These are phyloP conservation scores for Puma concolor DNA, from an alignment of 2,113 vertebrate genomes.

Conservation along the genomic window DNA sequence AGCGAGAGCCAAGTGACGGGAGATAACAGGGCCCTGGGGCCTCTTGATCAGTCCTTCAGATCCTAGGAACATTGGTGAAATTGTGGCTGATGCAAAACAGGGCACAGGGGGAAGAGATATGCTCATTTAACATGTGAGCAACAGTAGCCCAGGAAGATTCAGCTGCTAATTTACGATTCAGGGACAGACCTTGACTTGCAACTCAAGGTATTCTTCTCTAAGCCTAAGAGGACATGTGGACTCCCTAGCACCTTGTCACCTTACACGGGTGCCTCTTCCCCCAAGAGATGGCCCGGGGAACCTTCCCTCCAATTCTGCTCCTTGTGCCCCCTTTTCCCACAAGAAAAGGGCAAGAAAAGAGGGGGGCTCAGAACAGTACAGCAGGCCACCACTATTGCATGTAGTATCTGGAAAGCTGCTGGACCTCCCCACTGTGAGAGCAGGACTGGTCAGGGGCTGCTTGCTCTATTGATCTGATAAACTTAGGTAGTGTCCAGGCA, in stretches of 20 bases:
- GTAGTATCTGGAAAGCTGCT: background rate
- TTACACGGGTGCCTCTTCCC: background rate
- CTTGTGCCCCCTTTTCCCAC: background rate
- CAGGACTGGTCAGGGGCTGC: fast-evolving
- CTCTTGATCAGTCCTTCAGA: background rate
- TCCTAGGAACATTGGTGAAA: background rate
- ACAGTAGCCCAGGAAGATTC: background rate
- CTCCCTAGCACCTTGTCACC: background rate
- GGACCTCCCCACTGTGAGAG: fast-evolving
- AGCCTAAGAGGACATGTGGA: background rate
- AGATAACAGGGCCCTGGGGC: background rate
- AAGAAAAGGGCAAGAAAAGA: background rate
- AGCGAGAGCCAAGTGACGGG: background rate
- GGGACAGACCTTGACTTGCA: background rate
- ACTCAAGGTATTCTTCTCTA: background rate
- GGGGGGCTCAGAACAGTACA: background rate
- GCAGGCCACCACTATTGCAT: background rate
- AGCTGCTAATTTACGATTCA: background rate
- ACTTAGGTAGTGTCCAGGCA: background rate
- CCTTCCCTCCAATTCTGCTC: background rate
- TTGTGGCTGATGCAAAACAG: background rate
- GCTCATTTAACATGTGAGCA: background rate
- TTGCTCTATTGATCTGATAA: background rate
- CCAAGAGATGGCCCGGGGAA: background rate
- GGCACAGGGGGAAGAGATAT: background rate